Conservation (phyloP, 2,113 vertebrate species). For the Phylloscopus trochilus region DNA sequence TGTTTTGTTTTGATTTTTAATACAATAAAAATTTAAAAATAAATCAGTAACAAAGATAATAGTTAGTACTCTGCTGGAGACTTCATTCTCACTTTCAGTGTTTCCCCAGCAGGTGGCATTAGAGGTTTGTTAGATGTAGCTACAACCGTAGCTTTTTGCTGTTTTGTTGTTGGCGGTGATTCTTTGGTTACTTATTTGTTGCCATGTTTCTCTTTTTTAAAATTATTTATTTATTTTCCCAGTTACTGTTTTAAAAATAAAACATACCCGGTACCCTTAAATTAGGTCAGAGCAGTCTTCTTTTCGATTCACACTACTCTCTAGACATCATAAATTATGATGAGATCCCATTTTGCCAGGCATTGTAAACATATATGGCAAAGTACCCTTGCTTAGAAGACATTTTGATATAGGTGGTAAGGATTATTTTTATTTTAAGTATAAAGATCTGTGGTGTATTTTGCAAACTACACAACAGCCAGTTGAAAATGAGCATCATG, state of each 20-base stretch:
- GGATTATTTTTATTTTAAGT: background rate
- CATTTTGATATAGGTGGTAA: background rate
- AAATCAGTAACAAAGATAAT: background rate
- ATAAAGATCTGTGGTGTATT: background rate
- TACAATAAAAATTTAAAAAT: background rate
- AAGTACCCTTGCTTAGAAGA: background rate
- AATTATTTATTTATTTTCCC: no score
- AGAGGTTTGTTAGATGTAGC: background rate
- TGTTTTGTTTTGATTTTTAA: no score
- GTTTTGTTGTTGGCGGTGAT: no score
- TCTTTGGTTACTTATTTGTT: background rate
- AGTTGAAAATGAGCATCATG: background rate
- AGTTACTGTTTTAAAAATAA: background rate
- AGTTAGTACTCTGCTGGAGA: background rate
- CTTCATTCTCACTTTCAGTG: background rate
- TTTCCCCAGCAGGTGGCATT: constrained; percentile 17
- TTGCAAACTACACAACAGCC: background rate
- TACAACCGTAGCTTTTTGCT: background rate
- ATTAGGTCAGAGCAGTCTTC: background rate
- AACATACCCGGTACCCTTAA: background rate
- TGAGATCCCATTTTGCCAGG: background rate
- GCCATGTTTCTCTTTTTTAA: background rate
- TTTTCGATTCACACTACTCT: background rate
- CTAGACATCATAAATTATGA: background rate
- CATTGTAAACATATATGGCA: background rate